A percentile compares a stretch with the other conserved stretches of the same genome.
phyloP scores from a whole-genome alignment of 92 coral and sea anemone genomes.

The Heliopora coerulea region DNA sequence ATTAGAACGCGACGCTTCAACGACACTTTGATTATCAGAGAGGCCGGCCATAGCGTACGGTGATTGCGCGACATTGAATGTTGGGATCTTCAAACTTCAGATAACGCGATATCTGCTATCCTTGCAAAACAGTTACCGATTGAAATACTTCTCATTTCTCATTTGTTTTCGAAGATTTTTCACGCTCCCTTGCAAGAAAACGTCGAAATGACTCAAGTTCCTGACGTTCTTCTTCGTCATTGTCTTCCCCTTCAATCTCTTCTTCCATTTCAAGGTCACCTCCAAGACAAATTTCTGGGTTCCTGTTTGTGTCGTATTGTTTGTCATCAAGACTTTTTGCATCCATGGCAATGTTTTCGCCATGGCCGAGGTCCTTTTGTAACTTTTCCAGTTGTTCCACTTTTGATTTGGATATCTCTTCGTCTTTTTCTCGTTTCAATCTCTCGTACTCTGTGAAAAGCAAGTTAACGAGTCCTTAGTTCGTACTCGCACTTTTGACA shows the following conservation, averaged over 20 bases:
- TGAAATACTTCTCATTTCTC: background rate
- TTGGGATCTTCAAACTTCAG: no score
- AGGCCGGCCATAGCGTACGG: background rate
- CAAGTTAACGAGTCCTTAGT: background rate
- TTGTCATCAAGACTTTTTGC: slow-evolving; percentile 39
- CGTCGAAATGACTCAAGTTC: slow-evolving; percentile 86
- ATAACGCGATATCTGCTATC: no score
- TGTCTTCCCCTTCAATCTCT: slow-evolving; percentile 34
- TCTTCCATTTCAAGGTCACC: slow-evolving; percentile 68
- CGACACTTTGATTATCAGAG: background rate
- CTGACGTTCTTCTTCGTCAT: slow-evolving; percentile 67
- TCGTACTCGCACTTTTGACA: no score
- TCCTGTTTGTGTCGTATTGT: slow-evolving; percentile 52
- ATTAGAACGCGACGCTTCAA: no score
- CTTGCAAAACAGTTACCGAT: no score
- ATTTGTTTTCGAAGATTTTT: background rate
- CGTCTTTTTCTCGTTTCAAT: slow-evolving; percentile 67
- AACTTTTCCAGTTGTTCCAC: slow-evolving; percentile 71
- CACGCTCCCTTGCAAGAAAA: slow-evolving; percentile 61
- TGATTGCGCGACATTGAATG: no score
- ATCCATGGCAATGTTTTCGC: slow-evolving; percentile 72
- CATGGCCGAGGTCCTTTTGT: slow-evolving; percentile 81
- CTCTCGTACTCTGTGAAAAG: slow-evolving; percentile 76
- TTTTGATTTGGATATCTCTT: slow-evolving; percentile 55
- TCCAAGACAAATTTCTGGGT: slow-evolving; percentile 70